phyloP scores from a whole-genome alignment of 1,140 invertebrate genomes.

The Papilio dardanus region DNA sequence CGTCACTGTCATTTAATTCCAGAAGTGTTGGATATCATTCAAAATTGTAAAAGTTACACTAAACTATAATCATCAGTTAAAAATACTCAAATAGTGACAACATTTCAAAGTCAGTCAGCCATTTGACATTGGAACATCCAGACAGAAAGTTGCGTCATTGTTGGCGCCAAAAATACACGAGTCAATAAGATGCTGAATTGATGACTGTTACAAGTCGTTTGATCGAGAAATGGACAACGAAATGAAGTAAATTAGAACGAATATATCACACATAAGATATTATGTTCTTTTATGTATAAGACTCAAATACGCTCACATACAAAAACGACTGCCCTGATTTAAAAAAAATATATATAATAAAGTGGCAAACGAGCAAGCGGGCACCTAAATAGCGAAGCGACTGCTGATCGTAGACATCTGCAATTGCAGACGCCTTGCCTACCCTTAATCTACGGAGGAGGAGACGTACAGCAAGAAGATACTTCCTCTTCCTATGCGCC shows the following conservation, averaged over 20 bases:
- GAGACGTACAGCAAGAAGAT: no score
- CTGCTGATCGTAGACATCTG: no score
- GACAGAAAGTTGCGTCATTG: conserved; percentile 27
- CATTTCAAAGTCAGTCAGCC: conserved; percentile 23
- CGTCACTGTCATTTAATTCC: background rate
- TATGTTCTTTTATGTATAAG: no score
- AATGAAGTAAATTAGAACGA: background rate
- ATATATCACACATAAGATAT: background rate
- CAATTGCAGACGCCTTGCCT: no score
- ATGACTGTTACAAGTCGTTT: background rate
- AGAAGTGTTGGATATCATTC: background rate
- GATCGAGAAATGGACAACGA: background rate
- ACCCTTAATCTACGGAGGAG: no score
- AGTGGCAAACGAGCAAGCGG: no score
- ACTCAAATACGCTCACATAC: no score
- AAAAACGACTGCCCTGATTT: no score
- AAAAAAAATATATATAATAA: no score
- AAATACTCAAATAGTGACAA: background rate
- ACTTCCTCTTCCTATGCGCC: no score
- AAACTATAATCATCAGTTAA: background rate
- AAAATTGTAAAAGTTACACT: background rate
- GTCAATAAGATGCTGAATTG: background rate
- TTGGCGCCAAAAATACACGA: conserved; percentile 26
- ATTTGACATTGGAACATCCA: conserved; percentile 23
- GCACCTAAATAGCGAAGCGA: no score